Evolutionary conservation across 2,113 vertebrate species (phyloP).

Genomic region (Oplegnathus fasciatus): DNA sequence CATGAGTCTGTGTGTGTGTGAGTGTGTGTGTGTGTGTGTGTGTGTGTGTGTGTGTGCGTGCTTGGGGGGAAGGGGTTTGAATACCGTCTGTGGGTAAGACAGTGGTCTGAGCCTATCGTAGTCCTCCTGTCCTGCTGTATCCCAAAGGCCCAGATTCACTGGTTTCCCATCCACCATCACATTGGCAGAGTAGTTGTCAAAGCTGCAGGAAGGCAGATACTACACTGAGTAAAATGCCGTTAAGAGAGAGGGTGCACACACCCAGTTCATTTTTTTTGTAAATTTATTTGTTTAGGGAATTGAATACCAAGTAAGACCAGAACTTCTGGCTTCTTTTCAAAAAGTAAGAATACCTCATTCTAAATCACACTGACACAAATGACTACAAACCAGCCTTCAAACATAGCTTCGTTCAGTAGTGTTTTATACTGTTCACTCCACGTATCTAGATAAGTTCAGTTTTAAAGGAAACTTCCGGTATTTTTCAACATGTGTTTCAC

Average conservation of each 20-base stretch:
- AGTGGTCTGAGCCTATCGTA: constrained; percentile 86
- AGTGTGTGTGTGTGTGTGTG: constrained; percentile 10
- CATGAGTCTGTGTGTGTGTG: constrained; percentile 17
- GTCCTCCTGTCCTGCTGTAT: constrained; percentile 87
- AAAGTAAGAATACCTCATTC: background rate
- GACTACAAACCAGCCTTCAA: too few relatives aligned
- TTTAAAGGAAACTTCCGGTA: too few relatives aligned
- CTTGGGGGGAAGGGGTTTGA: constrained; percentile 9
- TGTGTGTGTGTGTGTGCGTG: constrained; percentile 14
- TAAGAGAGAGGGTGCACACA: background rate
- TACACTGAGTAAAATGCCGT: background rate
- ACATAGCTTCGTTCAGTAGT: too few relatives aligned
- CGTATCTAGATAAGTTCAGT: too few relatives aligned
- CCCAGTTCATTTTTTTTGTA: background rate
- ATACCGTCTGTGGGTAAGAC: constrained; percentile 88
- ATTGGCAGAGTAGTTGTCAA: constrained; percentile 88
- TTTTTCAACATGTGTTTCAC: too few relatives aligned
- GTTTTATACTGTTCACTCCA: too few relatives aligned
- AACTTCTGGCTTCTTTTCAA: background rate
- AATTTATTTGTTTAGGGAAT: background rate
- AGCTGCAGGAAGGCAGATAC: constrained; percentile 67
- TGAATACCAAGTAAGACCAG: background rate
- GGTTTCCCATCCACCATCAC: constrained; percentile 88
- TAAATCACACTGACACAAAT: too few relatives aligned
- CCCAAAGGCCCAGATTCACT: constrained; percentile 87